Base-by-base conservation (phyloP, 2,113 vertebrate genomes). In the Eonycteris spelaea region DNA sequence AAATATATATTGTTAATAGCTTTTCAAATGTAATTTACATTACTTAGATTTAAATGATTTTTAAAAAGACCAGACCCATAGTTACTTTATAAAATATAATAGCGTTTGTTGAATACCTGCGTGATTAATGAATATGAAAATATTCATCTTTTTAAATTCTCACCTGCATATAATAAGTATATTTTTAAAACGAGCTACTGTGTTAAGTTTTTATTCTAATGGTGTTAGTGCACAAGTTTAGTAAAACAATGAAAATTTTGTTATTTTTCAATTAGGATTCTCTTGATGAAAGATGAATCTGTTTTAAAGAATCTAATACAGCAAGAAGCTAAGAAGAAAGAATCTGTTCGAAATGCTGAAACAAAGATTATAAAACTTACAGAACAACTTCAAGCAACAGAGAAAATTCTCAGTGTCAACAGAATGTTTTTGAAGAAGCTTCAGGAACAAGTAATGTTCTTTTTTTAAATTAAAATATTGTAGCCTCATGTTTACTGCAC, bases 271-370 rank as follows among this genome's bases (percentile, higher is more conserved):
- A 97, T 92, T 96, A 99, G 99, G 91, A 98, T 99, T 96, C 98
- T 99, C 92, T 98, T 99, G 96, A 97, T 99, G 98, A 99, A 99
- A 96, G 99, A 99, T 96, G 99, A 99, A 97, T 98, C 99, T 74
- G 96, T 99, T 67, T 98, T 99, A 91, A 99, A 99, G 95, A 99
- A 99, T 86, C 98, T 99, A 33, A 97, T 99, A 55, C 99, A 99
- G 53, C 99, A 99, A 98, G 99, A 99, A 97, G 98, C 99, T 85
- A 99, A 99, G 98, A 99, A 99, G 97, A 99, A 98, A 35, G 99
- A 99, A 97, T 99, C 99, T 13, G 99, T 99, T 97, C 98, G 98
- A 92, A 99, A 99, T 48, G 99, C 99, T 5, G 99, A 99, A 98
- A 98, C 98, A 68, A 99, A 99, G 93, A 99, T 99, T 91, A 97